Base-by-base conservation (phyloP, 1,140 invertebrate species). In the Aphelenchoides avenae region DNA sequence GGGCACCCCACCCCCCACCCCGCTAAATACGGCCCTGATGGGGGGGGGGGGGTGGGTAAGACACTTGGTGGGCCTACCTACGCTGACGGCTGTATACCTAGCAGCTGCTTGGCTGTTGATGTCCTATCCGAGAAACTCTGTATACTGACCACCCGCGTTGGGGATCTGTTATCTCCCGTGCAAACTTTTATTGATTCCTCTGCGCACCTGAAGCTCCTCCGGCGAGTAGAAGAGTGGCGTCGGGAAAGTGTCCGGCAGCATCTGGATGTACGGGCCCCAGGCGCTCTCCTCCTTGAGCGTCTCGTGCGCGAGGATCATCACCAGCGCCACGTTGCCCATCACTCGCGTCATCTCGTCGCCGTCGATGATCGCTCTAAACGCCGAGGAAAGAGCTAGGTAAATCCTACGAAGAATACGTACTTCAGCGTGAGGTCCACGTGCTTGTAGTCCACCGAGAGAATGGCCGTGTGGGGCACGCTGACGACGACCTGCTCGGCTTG, bases 221-320 rank as follows among this genome's bases (percentile, higher is more conserved):
- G 44, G 29, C 1, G 37, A 40, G 53, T 70, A 68, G 22, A 42
- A 67, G 20, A 66, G 18, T 13, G 67, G 60, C 5, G 67, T 68
- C 7, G 24, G 6, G 24, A 60, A 42, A 2, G 18, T 29, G 22
- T 31, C 34, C 29, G 64, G 64, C 15, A 66, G 26, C 11, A 50
- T 42, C 24, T 58, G 40, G 18, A 66, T 26, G 40, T 66, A 66
- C 20, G 66, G 34, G 15, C 48, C 42, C 43, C 52, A 66, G 26
- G 43, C 15, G 26, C 18, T 39, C 15, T 56, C 27, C 7, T 65
- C 34, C n/a, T 24, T 26, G 33, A 66, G 27, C 7, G 65, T 20
- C 34, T 52, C 49, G 31, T 65, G 52, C 20, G 67, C 63, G 39
- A 65, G 41, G 9, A 47, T 18, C 27, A 64, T 64, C 4, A 42